phyloP scores from a whole-genome alignment of 1,140 invertebrate genomes.

The Pogonognathellus flavescens region DNA sequence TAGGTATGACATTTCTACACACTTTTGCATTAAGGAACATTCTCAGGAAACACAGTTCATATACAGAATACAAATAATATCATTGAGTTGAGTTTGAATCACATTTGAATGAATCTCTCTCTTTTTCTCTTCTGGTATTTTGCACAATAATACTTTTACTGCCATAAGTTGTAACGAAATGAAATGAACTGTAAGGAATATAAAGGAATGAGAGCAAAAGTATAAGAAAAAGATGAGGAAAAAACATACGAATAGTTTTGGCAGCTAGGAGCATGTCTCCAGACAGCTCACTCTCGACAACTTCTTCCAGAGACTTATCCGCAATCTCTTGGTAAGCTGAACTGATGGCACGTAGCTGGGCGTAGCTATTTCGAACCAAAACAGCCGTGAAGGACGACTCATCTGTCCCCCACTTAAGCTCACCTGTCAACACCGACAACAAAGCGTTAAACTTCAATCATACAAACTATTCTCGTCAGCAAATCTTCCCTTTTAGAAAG shows the following conservation, averaged over 20 bases:
- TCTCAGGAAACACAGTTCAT: no score
- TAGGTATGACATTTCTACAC: no score
- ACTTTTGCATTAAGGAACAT: no score
- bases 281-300: constrained; percentile 59
- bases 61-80: neutral
- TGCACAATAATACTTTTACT: no score
- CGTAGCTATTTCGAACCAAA: constrained; percentile 71
- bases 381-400: constrained; percentile 89
- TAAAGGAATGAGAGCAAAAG: neutral
- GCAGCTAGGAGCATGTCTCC: constrained; percentile 63
- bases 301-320: constrained; percentile 64
- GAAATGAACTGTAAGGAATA: neutral
- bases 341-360: constrained; percentile 70
- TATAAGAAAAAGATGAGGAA: constrained; percentile 22
- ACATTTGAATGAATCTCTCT: no score
- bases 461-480: neutral
- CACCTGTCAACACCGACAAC: constrained; percentile 71
- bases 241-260: constrained; percentile 66
- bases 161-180: neutral
- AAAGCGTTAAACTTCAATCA: constrained; percentile 18
- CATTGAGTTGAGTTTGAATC: no score
- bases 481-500: no score
- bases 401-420: constrained; percentile 89
- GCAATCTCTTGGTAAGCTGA: constrained; percentile 79
- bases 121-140: no score